A percentile compares a stretch with the other conserved stretches of the same genome.
Conservation (phyloP, 2,113 vertebrate species). For the Malurus elegans region DNA sequence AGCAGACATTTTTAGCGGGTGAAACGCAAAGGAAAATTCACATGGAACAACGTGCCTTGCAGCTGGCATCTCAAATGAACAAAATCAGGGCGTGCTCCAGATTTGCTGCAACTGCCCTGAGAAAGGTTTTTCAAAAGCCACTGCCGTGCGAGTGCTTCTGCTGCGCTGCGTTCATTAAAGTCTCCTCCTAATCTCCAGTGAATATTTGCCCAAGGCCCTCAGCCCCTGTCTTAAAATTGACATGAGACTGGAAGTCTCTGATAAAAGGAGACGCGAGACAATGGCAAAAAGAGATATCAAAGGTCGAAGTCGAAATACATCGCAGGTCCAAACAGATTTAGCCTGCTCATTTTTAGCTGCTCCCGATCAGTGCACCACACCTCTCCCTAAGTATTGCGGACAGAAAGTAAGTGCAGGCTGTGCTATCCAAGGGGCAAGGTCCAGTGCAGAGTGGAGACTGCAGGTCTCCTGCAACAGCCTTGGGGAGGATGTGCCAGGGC, state of each 20-base stretch:
- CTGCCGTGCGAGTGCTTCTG: neutral
- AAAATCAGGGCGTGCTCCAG: slow-evolving; percentile 24
- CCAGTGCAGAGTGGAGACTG: neutral
- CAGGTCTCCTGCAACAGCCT: neutral
- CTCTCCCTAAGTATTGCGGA: neutral
- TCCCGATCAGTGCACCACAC: neutral
- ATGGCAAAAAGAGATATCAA: neutral
- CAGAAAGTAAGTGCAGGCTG: neutral
- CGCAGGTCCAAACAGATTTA: neutral
- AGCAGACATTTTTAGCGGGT: neutral
- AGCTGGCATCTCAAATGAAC: slow-evolving; percentile 44
- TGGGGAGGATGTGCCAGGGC: fast-evolving
- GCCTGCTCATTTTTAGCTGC: neutral
- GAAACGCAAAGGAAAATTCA: slow-evolving; percentile 5
- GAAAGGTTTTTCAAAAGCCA: slow-evolving; percentile 36
- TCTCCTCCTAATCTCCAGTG: neutral
- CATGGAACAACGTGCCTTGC: slow-evolving; percentile 15
- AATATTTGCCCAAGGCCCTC: neutral
- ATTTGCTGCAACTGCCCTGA: slow-evolving; percentile 28
- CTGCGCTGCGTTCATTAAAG: neutral
- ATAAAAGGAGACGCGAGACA: neutral
- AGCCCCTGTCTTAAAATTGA: neutral
- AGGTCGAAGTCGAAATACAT: neutral
- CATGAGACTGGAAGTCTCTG: neutral
- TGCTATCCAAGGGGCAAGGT: neutral